phyloP scores from a whole-genome alignment of 2,888 invertebrate genomes.

The Ormyrus rosae region DNA sequence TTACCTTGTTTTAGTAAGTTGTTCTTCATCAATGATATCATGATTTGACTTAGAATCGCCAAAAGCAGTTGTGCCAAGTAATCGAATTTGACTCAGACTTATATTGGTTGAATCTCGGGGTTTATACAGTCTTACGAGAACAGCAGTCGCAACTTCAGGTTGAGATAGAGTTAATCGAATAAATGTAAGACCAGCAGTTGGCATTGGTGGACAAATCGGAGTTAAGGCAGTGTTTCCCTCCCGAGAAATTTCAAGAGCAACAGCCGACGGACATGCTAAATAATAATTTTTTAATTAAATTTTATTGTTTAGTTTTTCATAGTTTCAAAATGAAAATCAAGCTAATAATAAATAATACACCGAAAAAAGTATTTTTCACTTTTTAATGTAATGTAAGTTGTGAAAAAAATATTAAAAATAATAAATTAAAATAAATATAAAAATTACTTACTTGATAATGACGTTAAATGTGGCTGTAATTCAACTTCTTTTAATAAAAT shows the following conservation, averaged over 20 bases:
- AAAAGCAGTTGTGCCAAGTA: slow-evolving; percentile 92
- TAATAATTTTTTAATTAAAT: neutral
- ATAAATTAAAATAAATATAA: slow-evolving; percentile 12
- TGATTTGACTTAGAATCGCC: slow-evolving; percentile 75
- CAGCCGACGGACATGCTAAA: slow-evolving; percentile 90
- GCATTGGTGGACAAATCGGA: slow-evolving; percentile 90
- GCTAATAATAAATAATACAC: neutral
- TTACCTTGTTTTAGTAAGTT: slow-evolving; percentile 77
- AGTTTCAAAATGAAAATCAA: neutral
- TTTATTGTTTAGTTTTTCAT: neutral
- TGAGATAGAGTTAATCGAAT: slow-evolving; percentile 89
- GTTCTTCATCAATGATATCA: slow-evolving; percentile 78
- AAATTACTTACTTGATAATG: slow-evolving; percentile 82
- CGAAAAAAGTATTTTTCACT: neutral
- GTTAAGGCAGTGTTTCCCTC: slow-evolving; percentile 87
- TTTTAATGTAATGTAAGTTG: neutral
- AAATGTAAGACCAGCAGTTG: slow-evolving; percentile 91
- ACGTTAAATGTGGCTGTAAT: slow-evolving; percentile 89
- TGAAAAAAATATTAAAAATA: neutral
- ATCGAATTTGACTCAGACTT: slow-evolving; percentile 90
- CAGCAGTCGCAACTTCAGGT: slow-evolving; percentile 90
- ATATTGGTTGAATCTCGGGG: slow-evolving; percentile 93
- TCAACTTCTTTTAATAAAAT: slow-evolving; percentile 92
- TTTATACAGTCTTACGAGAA: slow-evolving; percentile 87
- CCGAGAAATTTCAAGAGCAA: slow-evolving; percentile 89